These are phyloP conservation scores for Asarcornis scutulata DNA, from an alignment of 2,113 vertebrate species.

Conservation along the genomic window DNA sequence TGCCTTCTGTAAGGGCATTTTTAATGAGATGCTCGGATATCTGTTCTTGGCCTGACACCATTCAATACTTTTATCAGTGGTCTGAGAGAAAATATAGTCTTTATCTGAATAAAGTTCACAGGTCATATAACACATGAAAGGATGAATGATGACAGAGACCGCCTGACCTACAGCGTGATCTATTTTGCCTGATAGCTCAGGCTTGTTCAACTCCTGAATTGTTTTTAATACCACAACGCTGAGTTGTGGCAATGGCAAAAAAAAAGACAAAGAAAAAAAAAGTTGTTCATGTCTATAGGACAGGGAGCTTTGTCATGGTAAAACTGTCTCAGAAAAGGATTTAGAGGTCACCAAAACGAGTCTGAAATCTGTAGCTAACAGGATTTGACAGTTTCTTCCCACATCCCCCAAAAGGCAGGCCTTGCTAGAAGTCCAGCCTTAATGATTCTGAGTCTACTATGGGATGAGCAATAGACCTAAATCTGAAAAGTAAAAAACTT, in stretches of 20 bases:
- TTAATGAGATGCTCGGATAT: neutral
- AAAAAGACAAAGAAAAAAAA: neutral
- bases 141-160: neutral
- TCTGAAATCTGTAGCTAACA: slow-evolving; percentile 23
- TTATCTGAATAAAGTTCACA: slow-evolving; percentile 13
- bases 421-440: neutral
- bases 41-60: neutral
- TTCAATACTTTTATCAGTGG: neutral
- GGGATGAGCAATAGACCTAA: neutral
- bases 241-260: neutral
- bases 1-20: neutral
- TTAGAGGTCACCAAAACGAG: neutral
- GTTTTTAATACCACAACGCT: neutral
- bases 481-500: neutral
- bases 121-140: neutral
- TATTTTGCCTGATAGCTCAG: neutral
- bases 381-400: neutral
- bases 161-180: neutral
- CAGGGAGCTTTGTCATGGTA: slow-evolving; percentile 20
- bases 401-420: neutral
- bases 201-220: neutral
- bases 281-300: neutral
- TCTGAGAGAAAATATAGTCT: slow-evolving; percentile 2
- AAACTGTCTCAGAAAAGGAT: slow-evolving; percentile 14
- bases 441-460: neutral